Percentiles rank a stretch among this genome's conserved stretches.
These are phyloP conservation scores for Glareola pratincola DNA, from an alignment of 2,113 vertebrate genomes.

Conservation along the genomic window DNA sequence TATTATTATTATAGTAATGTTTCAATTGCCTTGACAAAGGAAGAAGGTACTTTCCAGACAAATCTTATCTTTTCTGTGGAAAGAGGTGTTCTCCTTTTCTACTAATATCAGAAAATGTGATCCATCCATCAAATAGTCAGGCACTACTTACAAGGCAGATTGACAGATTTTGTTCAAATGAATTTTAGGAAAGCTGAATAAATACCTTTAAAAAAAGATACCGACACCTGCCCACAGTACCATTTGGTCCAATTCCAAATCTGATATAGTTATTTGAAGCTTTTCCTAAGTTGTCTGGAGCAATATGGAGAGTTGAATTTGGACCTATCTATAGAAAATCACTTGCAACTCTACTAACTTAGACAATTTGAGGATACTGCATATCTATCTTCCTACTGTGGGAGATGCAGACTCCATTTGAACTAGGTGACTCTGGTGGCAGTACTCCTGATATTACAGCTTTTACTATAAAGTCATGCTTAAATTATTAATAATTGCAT, in stretches of 20 bases:
- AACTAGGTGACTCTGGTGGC: neutral
- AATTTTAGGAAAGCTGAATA: neutral
- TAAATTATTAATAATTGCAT: constrained; percentile 47
- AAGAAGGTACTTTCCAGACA: neutral
- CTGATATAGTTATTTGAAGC: neutral
- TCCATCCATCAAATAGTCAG: constrained; percentile 5
- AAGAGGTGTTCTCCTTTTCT: neutral
- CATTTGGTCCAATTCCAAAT: neutral
- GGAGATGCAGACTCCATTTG: neutral
- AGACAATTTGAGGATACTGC: neutral
- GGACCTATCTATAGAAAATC: neutral
- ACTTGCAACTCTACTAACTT: neutral
- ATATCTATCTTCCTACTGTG: neutral
- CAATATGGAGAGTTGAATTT: neutral
- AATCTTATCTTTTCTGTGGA: neutral
- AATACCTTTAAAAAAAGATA: neutral
- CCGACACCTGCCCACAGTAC: neutral
- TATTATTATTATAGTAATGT: neutral
- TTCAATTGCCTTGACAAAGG: neutral
- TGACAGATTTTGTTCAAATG: neutral
- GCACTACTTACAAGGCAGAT: neutral
- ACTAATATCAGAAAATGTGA: neutral
- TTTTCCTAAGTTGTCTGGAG: neutral
- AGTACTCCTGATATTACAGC: neutral
- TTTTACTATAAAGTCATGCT: constrained; percentile 1